These are phyloP conservation scores for Catharus fuscescens DNA, from an alignment of 2,113 vertebrate species.

Conservation along the genomic window DNA sequence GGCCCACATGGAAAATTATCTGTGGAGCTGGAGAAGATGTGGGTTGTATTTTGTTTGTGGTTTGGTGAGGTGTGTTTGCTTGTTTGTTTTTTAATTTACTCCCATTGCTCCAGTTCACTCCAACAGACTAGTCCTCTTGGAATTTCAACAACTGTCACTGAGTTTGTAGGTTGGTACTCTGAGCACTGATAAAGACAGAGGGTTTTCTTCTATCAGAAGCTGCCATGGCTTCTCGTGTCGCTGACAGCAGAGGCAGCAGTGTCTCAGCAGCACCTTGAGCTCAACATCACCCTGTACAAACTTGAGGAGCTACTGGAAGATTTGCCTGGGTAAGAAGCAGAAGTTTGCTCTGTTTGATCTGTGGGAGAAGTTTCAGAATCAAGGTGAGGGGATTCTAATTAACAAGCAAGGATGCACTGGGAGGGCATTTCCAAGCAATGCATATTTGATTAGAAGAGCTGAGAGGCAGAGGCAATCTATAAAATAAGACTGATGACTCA, in stretches of 20 bases:
- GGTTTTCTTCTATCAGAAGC: background rate
- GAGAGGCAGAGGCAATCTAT: background rate
- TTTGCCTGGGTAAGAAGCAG: background rate
- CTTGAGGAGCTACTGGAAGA: background rate
- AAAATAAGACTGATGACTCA: constrained; percentile 39
- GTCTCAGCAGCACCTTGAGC: background rate
- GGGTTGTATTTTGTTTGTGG: background rate
- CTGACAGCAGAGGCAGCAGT: background rate
- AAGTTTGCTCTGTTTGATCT: background rate
- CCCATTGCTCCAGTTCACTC: background rate
- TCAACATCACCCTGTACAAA: background rate
- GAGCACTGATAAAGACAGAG: background rate
- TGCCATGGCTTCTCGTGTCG: rapidly evolving
- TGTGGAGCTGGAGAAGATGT: background rate
- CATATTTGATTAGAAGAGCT: constrained; percentile 14
- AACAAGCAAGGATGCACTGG: background rate
- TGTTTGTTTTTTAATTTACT: background rate
- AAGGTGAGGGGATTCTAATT: background rate
- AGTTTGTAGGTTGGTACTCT: background rate
- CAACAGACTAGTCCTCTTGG: background rate
- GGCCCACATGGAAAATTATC: background rate
- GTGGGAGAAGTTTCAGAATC: background rate
- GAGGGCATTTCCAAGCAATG: constrained; percentile 11
- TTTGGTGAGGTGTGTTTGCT: background rate
- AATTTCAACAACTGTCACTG: background rate